phyloP scores from a whole-genome alignment of 2,797 vertebrate genomes.

The Novumbra hubbsi region DNA sequence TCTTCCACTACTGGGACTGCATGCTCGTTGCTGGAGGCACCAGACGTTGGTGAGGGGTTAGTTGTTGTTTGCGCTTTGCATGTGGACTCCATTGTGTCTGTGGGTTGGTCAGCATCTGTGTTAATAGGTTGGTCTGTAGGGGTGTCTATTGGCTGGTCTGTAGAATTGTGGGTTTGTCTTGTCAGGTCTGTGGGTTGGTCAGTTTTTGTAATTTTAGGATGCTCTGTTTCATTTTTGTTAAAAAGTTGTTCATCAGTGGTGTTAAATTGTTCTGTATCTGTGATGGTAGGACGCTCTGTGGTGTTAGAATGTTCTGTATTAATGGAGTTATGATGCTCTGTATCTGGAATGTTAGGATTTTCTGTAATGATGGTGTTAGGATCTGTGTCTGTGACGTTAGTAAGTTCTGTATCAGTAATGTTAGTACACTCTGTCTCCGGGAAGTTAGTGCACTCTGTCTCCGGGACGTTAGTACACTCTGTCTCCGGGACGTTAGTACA shows the following conservation, averaged over 20 bases:
- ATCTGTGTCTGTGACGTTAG: background rate
- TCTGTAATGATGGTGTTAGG: background rate
- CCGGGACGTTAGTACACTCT: slow-evolving; percentile 5
- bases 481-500: background rate
- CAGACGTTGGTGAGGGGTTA: slow-evolving; percentile 14
- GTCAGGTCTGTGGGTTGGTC: no score
- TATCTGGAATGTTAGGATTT: no score
- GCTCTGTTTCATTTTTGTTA: no score
- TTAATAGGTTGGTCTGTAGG: no score
- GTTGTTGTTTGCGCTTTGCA: background rate
- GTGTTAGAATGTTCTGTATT: background rate
- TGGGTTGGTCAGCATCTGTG: no score
- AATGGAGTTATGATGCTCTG: background rate
- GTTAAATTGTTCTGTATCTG: background rate
- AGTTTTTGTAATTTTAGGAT: no score
- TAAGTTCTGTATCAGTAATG: no score
- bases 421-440: background rate
- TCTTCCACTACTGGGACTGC: background rate
- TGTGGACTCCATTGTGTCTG: slow-evolving; percentile 1
- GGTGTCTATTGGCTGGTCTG: background rate
- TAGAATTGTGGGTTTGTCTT: no score
- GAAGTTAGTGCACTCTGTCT: background rate
- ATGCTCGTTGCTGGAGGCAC: slow-evolving; percentile 18
- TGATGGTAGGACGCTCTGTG: background rate
- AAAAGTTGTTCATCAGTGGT: no score